A percentile compares a stretch with the other conserved stretches of the same genome.
These are phyloP conservation scores for Campylorhamphus procurvoides DNA, from an alignment of 2,113 vertebrate species.

Conservation along the genomic window DNA sequence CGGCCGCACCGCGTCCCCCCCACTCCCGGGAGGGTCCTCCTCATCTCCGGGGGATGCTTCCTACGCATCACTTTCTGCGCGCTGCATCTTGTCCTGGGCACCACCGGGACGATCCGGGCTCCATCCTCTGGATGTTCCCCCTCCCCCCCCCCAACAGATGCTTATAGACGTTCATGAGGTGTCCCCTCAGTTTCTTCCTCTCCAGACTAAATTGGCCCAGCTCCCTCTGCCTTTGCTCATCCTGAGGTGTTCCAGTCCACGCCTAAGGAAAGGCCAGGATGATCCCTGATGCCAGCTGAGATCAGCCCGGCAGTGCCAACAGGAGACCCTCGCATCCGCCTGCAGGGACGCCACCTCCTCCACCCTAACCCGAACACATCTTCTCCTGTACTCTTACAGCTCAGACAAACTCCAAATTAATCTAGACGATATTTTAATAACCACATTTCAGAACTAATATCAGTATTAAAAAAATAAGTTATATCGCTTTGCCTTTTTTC, in stretches of 20 bases:
- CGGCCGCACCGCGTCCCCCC: too few species aligned
- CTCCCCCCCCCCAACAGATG: background rate
- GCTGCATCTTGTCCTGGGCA: background rate
- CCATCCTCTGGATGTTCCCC: background rate
- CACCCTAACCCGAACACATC: background rate
- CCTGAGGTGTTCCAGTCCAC: background rate
- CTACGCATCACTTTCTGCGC: background rate
- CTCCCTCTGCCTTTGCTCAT: background rate
- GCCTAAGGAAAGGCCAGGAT: background rate
- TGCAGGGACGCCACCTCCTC: background rate
- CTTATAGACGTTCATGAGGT: too few species aligned
- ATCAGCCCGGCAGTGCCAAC: background rate
- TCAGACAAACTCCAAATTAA: background rate
- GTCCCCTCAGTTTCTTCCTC: background rate
- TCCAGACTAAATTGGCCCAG: background rate
- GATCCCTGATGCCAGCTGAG: too few species aligned
- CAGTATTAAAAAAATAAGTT: background rate
- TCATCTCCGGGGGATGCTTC: too few species aligned
- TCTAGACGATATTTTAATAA: background rate
- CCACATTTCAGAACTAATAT: background rate
- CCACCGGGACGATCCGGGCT: background rate
- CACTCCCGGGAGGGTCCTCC: too few species aligned
- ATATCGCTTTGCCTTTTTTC: background rate
- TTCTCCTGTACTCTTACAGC: background rate
- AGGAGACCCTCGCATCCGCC: rapidly evolving